Evolutionary conservation across 2,888 invertebrate species (phyloP).

Genomic region (Agrochola litura): DNA sequence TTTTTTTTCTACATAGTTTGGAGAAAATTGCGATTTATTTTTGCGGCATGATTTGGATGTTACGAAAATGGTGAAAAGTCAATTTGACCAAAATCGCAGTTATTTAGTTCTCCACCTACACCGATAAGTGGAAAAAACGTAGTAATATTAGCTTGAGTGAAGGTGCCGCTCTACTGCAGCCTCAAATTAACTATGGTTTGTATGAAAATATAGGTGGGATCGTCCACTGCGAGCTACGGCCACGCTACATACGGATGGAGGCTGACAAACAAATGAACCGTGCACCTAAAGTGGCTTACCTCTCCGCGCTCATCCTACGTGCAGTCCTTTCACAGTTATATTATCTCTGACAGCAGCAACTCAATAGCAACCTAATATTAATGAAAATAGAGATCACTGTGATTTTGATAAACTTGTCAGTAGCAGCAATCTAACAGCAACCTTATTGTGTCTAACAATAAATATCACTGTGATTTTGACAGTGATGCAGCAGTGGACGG

Average conservation of each 20-base stretch:
- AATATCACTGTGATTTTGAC: background rate
- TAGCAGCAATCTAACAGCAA: background rate
- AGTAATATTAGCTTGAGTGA: too few relatives aligned
- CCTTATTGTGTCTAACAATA: too few relatives aligned
- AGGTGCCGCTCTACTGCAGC: background rate
- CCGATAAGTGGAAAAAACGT: too few relatives aligned
- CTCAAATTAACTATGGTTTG: background rate
- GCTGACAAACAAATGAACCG: background rate
- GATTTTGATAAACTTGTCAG: too few relatives aligned
- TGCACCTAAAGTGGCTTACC: background rate
- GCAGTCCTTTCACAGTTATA: background rate
- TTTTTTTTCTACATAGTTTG: too few relatives aligned
- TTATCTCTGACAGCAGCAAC: too few relatives aligned
- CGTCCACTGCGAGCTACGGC: too few relatives aligned
- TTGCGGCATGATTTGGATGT: too few relatives aligned
- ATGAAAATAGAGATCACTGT: background rate
- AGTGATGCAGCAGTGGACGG: background rate
- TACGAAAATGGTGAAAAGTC: too few relatives aligned
- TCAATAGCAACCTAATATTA: background rate
- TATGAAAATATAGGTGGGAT: background rate
- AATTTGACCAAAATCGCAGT: too few relatives aligned
- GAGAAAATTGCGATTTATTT: too few relatives aligned
- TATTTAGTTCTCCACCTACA: too few relatives aligned
- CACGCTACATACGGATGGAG: background rate
- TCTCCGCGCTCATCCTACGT: background rate